phyloP scores from a whole-genome alignment of 2,113 vertebrate genomes.

The Chaetodon trifascialis region DNA sequence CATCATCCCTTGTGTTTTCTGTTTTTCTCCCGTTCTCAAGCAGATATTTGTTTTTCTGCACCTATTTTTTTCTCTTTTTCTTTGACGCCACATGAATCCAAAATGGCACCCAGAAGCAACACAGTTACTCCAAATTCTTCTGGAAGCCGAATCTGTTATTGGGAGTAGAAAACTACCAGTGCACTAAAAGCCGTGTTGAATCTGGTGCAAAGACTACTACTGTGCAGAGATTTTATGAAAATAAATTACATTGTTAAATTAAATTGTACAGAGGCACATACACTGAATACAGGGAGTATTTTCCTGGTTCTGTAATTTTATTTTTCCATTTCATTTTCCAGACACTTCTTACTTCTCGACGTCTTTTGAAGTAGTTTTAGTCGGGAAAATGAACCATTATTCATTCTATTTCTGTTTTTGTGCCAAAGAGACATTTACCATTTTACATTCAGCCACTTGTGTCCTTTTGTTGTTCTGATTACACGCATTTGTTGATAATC shows the following conservation, averaged over 20 bases:
- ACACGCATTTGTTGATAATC: not conserved
- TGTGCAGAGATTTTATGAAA: not conserved
- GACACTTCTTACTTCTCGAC: too few species aligned
- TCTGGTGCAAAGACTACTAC: not conserved
- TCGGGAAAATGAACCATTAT: not conserved
- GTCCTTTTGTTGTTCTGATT: not conserved
- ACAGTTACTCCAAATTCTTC: not conserved
- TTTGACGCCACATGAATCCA: not conserved
- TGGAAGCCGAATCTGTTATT: not conserved
- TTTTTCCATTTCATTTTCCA: not conserved
- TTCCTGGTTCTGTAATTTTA: not conserved
- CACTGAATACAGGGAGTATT: not conserved
- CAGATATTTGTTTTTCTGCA: not conserved
- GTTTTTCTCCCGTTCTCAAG: conserved; percentile 5
- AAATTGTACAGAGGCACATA: not conserved
- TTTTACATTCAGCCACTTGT: not conserved
- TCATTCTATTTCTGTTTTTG: not conserved
- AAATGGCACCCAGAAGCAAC: not conserved
- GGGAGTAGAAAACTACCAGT: not conserved
- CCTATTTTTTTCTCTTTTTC: not conserved
- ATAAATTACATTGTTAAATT: not conserved
- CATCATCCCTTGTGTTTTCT: not conserved
- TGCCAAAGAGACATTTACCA: not conserved
- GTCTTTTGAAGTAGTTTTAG: not conserved
- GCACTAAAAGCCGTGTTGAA: not conserved